Evolutionary conservation across 1,140 invertebrate species (phyloP).

Genomic region (Laupala kohalensis): DNA sequence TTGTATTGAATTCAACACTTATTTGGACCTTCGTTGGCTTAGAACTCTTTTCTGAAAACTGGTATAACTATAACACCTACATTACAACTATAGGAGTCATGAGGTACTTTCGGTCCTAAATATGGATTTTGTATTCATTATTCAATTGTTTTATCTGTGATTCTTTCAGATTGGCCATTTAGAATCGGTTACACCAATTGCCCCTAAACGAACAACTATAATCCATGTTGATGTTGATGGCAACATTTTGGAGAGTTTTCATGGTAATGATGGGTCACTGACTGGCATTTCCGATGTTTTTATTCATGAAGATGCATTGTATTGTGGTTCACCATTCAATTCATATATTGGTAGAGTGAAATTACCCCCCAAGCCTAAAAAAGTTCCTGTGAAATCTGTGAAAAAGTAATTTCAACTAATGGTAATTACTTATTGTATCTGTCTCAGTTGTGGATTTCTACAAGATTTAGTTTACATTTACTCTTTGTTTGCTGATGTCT

Average conservation of each 20-base stretch:
- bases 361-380: conserved; percentile 22
- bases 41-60: too few species aligned
- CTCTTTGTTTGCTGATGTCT: too few species aligned
- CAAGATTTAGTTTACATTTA: too few species aligned
- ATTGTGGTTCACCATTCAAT: conserved; percentile 55
- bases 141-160: not conserved
- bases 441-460: too few species aligned
- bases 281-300: conserved; percentile 42
- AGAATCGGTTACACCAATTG: conserved; percentile 14
- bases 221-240: conserved; percentile 50
- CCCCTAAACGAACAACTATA: conserved; percentile 30
- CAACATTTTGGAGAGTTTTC: conserved; percentile 45
- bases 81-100: too few species aligned
- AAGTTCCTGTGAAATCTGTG: not conserved
- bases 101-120: too few species aligned
- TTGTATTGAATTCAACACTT: too few species aligned
- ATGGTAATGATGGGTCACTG: conserved; percentile 35
- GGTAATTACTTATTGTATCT: too few species aligned
- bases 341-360: conserved; percentile 47
- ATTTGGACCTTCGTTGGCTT: too few species aligned
- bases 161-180: not conserved
- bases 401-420: too few species aligned
- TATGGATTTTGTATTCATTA: too few species aligned
- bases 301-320: conserved; percentile 38
- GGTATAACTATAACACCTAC: too few species aligned